Evolutionary conservation across 2,888 invertebrate species (phyloP).

Genomic region (Uropetala carovei): DNA sequence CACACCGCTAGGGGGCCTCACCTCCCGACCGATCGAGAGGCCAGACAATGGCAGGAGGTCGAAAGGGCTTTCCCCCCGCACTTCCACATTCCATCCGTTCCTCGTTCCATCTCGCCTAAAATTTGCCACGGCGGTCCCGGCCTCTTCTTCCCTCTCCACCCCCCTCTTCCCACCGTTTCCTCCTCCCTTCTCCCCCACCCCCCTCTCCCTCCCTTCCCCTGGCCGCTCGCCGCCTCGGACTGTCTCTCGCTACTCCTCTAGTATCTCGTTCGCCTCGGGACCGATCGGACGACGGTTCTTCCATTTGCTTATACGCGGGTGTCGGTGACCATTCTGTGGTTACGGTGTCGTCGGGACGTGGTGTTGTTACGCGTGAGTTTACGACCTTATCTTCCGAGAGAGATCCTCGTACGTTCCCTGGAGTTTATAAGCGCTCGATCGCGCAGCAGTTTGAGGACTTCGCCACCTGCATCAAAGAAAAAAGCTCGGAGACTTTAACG

Average conservation of each 20-base stretch:
- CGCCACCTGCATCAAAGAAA: not conserved
- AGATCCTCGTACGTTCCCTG: too few species aligned
- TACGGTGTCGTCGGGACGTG: not conserved
- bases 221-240: not conserved
- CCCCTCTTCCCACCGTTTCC: not conserved
- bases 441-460: not conserved
- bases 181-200: not conserved
- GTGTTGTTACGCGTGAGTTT: slow-evolving; percentile 1
- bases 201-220: not conserved
- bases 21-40: slow-evolving; percentile 17
- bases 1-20: slow-evolving; percentile 13
- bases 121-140: slow-evolving; percentile 32
- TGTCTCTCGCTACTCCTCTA: not conserved
- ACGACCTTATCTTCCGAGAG: not conserved
- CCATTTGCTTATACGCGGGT: slow-evolving; percentile 30
- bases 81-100: slow-evolving; percentile 50
- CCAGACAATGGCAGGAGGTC: slow-evolving; percentile 15
- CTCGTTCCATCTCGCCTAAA: slow-evolving; percentile 48
- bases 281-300: slow-evolving; percentile 36
- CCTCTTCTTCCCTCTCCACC: not conserved
- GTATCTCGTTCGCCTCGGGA: slow-evolving; percentile 33
- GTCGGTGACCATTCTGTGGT: slow-evolving; percentile 50
- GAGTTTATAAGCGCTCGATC: too few species aligned
- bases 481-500: not conserved
- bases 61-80: not conserved